Conservation (phyloP, 2,797 vertebrate species). For the Pangasius larnaudii region DNA sequence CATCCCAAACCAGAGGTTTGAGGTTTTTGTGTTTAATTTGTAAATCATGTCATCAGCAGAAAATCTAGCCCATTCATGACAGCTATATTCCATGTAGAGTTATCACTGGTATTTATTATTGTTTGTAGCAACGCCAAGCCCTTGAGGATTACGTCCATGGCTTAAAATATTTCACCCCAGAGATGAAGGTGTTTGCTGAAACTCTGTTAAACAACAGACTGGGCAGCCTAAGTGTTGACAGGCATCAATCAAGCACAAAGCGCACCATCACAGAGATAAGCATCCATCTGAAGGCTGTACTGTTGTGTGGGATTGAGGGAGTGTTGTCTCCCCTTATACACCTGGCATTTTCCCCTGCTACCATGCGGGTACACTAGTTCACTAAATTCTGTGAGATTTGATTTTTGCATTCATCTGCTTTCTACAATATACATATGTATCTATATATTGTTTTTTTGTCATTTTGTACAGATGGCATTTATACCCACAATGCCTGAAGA, state of each 20-base stretch:
- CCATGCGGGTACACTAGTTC: conserved; percentile 80
- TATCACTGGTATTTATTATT: background rate
- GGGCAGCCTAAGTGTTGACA: conserved; percentile 58
- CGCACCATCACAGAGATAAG: conserved; percentile 73
- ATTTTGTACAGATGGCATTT: conserved; percentile 77
- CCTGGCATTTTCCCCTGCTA: conserved; percentile 75
- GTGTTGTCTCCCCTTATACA: conserved; percentile 80
- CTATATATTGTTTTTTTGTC: conserved; percentile 6
- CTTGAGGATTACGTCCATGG: conserved; percentile 73
- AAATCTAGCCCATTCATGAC: background rate
- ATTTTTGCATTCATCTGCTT: conserved; percentile 25
- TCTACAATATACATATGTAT: background rate
- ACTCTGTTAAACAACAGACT: conserved; percentile 78
- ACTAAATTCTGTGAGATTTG: background rate
- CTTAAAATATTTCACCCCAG: conserved; percentile 68
- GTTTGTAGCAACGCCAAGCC: conserved; percentile 13
- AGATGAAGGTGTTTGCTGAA: conserved; percentile 71
- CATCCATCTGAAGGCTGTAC: conserved; percentile 77
- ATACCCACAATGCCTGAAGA: conserved; percentile 96
- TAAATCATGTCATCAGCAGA: conserved; percentile 4
- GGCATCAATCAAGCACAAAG: background rate
- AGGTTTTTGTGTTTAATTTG: background rate
- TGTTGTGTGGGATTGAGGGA: conserved; percentile 73
- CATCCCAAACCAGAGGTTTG: conserved; percentile 79
- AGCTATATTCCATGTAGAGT: background rate